phyloP scores from a whole-genome alignment of 2,797 vertebrate species.

The Clarias laeviceps region DNA sequence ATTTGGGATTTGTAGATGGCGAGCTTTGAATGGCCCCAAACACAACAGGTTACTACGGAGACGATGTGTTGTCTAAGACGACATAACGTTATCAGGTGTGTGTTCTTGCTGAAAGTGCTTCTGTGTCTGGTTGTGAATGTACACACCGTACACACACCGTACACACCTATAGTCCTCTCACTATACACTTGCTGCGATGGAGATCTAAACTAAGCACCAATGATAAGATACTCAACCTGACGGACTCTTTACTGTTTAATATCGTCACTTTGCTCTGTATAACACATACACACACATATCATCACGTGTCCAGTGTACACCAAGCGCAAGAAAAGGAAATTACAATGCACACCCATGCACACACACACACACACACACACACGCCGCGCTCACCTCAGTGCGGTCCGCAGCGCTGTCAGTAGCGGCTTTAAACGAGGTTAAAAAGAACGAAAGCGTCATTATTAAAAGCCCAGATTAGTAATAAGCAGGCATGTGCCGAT shows the following conservation, averaged over 20 bases:
- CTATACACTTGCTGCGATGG: too few species aligned
- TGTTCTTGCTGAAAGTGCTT: too few species aligned
- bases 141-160: too few species aligned
- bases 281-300: background rate
- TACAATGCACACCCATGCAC: background rate
- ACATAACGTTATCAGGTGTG: too few species aligned
- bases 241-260: too few species aligned
- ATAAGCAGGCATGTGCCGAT: slow-evolving; percentile 1
- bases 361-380: slow-evolving; percentile 14
- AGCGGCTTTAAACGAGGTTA: slow-evolving; percentile 52
- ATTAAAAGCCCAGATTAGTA: slow-evolving; percentile 19
- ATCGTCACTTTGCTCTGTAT: too few species aligned
- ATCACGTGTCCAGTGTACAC: background rate
- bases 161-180: too few species aligned
- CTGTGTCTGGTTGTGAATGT: too few species aligned
- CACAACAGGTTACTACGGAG: too few species aligned
- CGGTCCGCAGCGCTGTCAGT: slow-evolving; percentile 46
- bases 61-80: too few species aligned
- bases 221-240: background rate
- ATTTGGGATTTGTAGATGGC: too few species aligned
- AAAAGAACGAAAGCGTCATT: slow-evolving; percentile 28
- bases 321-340: background rate
- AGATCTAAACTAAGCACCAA: background rate
- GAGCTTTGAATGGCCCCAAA: too few species aligned
- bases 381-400: slow-evolving; percentile 53